Base-by-base conservation (phyloP, 2,113 vertebrate genomes). In the Atlantisia rogersi region DNA sequence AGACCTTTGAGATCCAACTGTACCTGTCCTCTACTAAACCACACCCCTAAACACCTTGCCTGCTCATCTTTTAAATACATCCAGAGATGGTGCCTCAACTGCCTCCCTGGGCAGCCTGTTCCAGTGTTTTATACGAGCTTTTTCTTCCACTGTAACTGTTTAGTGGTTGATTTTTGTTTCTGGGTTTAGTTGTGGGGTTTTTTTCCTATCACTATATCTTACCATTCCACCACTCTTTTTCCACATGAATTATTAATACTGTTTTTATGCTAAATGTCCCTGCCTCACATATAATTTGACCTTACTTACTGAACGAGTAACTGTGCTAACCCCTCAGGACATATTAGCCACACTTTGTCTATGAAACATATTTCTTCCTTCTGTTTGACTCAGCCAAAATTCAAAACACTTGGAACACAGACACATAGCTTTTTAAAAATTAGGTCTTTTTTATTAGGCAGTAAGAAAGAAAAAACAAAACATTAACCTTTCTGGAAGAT, bases 261-360 rank as follows among this genome's bases (percentile, higher is more conserved):
- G 84, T 94, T 96, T 96, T 97, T 94, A 97, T 95, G 91, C 40
- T 96, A 92, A 97, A 97, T 86, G 77, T 91, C 73, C 26, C 89
- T 92, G 68, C 68, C 82, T 97, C 37, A 5, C 85, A 92, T 53
- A 56, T 90, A 87, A 86, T 95, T 95, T 97, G 85, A 97, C 92
- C 92, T 95, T 94, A 92, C 63, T 85, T 87, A 77, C 75, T 85
- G 82, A 82, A 82, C 6, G 5, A 94, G 44, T 82, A 94, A 80
- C 65, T 80, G 42, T 83, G 67, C 58, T 87, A 96, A 91, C 44
- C 82, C 93, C 86, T 82, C 84, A 88, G 92, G 91, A 82, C 88
- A 71, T 82, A 76, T 83, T 95, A 84, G 31, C 52, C 55, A 60
- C 22, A 40, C 67, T 84, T 11, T 60, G 25, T 37, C 58, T 76